Conservation (phyloP, 2,888 invertebrate species). For the Microctonus hyperodae region DNA sequence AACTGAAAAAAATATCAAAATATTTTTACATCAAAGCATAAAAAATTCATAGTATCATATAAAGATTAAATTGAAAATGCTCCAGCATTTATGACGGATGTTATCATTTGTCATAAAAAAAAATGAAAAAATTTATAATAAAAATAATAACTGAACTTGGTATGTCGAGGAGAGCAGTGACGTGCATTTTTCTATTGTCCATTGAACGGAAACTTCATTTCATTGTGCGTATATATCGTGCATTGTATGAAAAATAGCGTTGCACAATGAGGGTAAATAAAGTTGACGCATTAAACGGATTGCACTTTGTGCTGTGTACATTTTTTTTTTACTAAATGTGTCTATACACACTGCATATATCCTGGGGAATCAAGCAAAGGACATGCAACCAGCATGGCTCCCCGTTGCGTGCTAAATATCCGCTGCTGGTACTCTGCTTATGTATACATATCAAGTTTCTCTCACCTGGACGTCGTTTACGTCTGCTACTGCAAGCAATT, state of each 20-base stretch:
- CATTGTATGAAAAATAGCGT: conserved; percentile 10
- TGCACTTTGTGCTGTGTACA: conserved; percentile 11
- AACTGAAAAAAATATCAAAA: no score
- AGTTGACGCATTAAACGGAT: conserved; percentile 21
- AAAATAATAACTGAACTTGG: neutral
- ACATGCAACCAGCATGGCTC: conserved; percentile 2
- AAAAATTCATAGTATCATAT: no score
- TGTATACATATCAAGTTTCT: conserved; percentile 18
- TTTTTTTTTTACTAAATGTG: neutral
- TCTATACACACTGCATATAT: neutral
- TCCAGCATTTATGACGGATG: neutral
- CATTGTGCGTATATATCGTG: conserved; percentile 12
- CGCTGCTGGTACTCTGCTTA: neutral
- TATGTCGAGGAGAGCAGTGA: conserved; percentile 38
- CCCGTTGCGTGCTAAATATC: conserved; percentile 19
- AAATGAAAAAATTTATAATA: neutral
- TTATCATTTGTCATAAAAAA: neutral
- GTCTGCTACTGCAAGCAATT: neutral
- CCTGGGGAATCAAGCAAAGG: no score
- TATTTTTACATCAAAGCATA: no score
- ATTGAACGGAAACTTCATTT: conserved; percentile 40
- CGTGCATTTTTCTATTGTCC: conserved; percentile 44
- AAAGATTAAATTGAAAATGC: no score
- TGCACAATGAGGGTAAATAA: conserved; percentile 15
- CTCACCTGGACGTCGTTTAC: conserved; percentile 13